Evolutionary conservation across 2,888 invertebrate genomes (phyloP).

Genomic region (Itoplectis maculator): DNA sequence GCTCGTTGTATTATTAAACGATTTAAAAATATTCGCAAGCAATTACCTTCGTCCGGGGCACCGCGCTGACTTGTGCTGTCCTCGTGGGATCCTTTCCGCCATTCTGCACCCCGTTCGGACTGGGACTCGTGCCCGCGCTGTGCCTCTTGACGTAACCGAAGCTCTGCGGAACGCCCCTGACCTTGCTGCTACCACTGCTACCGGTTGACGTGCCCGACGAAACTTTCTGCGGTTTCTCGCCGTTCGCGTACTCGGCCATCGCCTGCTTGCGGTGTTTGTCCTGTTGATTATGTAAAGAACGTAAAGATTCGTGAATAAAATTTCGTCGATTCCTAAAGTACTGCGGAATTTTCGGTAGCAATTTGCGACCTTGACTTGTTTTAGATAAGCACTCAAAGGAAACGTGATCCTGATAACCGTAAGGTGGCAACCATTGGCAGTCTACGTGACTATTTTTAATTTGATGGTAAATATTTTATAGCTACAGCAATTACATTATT

Average conservation of each 20-base stretch:
- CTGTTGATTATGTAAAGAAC: slow-evolving; percentile 66
- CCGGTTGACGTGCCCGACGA: slow-evolving; percentile 81
- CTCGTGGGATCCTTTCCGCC: slow-evolving; percentile 84
- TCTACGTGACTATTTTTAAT: no score
- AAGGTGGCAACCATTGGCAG: no score
- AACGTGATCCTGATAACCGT: no score
- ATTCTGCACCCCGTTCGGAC: slow-evolving; percentile 84
- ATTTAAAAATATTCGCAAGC: slow-evolving; percentile 6
- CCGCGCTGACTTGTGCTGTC: slow-evolving; percentile 94
- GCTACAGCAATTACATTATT: no score
- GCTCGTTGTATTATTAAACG: no score
- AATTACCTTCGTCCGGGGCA: slow-evolving; percentile 91
- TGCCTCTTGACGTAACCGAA: slow-evolving; percentile 94
- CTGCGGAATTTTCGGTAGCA: not conserved
- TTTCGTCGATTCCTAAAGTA: not conserved
- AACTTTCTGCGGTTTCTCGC: slow-evolving; percentile 82
- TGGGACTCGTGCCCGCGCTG: slow-evolving; percentile 86
- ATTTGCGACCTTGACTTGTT: not conserved
- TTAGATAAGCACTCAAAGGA: no score
- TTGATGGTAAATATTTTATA: no score
- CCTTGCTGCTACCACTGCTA: slow-evolving; percentile 88
- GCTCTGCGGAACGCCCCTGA: slow-evolving; percentile 91
- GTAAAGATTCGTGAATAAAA: slow-evolving; percentile 3
- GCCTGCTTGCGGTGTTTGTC: slow-evolving; percentile 82
- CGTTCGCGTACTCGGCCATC: slow-evolving; percentile 82